Conservation (phyloP, 2,113 vertebrate species). For the Ammospiza caudacuta region DNA sequence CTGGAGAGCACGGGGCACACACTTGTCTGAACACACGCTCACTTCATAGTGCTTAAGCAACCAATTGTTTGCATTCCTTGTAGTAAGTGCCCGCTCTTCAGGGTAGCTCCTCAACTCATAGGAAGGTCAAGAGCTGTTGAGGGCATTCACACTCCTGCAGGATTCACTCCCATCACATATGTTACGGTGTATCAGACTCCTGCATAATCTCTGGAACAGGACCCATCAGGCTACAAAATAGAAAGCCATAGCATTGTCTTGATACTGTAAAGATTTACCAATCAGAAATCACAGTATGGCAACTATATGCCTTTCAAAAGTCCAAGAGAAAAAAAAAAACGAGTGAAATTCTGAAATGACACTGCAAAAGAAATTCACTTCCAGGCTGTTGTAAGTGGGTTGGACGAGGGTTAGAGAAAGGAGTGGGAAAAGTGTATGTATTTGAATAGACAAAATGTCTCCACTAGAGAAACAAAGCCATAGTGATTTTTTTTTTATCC, state of each 20-base stretch:
- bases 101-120: neutral
- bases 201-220: neutral
- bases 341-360: neutral
- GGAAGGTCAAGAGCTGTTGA: slow-evolving; percentile 43
- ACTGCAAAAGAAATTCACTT: neutral
- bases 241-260: neutral
- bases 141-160: neutral
- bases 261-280: neutral
- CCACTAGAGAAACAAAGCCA: slow-evolving; percentile 27
- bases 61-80: slow-evolving; percentile 11
- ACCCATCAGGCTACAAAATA: neutral
- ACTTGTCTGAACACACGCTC: neutral
- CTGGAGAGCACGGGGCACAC: neutral
- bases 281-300: neutral
- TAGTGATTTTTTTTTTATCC: slow-evolving; percentile 38
- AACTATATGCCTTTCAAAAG: neutral
- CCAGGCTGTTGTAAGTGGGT: fast-evolving
- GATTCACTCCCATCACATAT: neutral
- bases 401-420: neutral
- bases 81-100: neutral
- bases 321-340: neutral
- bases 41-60: neutral
- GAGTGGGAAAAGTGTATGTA: neutral
- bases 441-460: slow-evolving; percentile 43
- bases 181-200: neutral